A percentile compares a stretch with the other conserved stretches of the same genome.
Evolutionary conservation across 37 sponge, comb jelly and placozoan species (phyloP).

Genomic region (Eunapius fragilis): DNA sequence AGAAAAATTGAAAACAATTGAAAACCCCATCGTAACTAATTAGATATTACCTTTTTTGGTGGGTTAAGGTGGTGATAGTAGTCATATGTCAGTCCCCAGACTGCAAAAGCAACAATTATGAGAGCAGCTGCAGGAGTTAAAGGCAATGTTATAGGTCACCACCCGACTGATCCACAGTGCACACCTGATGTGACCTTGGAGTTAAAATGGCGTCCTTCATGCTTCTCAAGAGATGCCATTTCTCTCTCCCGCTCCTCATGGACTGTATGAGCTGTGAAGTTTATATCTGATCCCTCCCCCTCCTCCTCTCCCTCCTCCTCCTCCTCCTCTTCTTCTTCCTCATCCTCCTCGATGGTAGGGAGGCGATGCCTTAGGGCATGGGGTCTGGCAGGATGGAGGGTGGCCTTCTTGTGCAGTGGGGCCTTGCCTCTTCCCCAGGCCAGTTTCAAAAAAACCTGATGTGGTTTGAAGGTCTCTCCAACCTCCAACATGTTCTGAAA

Average conservation of each 20-base stretch:
- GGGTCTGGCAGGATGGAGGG: neutral
- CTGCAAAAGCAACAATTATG: conserved; percentile 20
- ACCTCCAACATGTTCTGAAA: neutral
- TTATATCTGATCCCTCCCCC: neutral
- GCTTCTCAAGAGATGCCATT: conserved; percentile 16
- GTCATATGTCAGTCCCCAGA: conserved; percentile 27
- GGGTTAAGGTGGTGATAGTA: conserved; percentile 12
- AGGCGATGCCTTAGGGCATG: conserved; percentile 11
- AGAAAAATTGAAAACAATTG: too few relatives aligned
- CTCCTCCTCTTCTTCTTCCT: conserved; percentile 38
- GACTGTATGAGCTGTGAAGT: neutral
- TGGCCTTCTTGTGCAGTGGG: neutral
- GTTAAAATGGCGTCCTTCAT: conserved; percentile 18
- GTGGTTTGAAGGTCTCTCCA: neutral
- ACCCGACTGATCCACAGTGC: too few relatives aligned
- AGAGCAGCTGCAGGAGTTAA: conserved; percentile 26
- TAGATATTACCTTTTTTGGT: conserved; percentile 23
- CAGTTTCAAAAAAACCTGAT: neutral
- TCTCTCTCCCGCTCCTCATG: conserved; percentile 24
- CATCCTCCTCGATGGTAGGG: conserved; percentile 47
- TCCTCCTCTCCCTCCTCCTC: conserved; percentile 3
- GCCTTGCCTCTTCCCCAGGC: neutral
- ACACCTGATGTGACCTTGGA: conserved; percentile 24
- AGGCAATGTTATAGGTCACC: neutral
- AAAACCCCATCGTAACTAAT: too few relatives aligned